These are phyloP conservation scores for Megaceryle maxima DNA, from an alignment of 2,113 vertebrate species.

Conservation along the genomic window DNA sequence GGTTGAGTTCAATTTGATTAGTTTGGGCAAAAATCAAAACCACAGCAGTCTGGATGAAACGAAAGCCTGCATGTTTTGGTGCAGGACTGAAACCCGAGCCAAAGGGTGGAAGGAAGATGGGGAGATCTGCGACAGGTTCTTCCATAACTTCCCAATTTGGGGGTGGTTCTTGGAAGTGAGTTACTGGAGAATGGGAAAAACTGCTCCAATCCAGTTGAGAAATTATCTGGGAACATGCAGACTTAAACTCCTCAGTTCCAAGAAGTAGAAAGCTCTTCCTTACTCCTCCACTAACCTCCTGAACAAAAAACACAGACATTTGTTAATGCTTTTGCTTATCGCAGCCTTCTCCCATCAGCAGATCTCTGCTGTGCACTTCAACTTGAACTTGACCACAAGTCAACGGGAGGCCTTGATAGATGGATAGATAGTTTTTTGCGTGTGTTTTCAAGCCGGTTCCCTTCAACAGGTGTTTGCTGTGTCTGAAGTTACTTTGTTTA, in stretches of 20 bases:
- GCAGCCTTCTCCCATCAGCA: not conserved
- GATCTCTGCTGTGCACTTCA: not conserved
- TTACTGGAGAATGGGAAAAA: not conserved
- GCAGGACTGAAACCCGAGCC: not conserved
- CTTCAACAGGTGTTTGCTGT: conserved; percentile 89
- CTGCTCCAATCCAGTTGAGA: not conserved
- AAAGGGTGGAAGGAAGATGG: not conserved
- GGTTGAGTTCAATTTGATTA: not conserved
- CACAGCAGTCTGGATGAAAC: not conserved
- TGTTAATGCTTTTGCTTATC: not conserved
- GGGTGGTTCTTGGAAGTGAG: not conserved
- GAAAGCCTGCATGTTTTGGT: not conserved
- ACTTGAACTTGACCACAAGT: conserved; percentile 54
- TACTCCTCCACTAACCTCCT: not conserved
- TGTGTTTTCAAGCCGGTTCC: conserved; percentile 42
- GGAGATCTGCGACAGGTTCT: not conserved
- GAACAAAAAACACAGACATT: not conserved
- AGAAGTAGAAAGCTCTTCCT: not conserved
- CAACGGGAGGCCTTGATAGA: conserved; percentile 10
- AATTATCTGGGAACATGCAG: not conserved
- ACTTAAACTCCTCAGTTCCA: not conserved
- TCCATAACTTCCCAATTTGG: not conserved
- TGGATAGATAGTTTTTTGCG: not conserved
- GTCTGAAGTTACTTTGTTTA: conserved; percentile 86
- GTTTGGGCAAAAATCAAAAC: conserved; percentile 10